Conservation (phyloP, 2,797 vertebrate species). For the Bovichtus diacanthus region DNA sequence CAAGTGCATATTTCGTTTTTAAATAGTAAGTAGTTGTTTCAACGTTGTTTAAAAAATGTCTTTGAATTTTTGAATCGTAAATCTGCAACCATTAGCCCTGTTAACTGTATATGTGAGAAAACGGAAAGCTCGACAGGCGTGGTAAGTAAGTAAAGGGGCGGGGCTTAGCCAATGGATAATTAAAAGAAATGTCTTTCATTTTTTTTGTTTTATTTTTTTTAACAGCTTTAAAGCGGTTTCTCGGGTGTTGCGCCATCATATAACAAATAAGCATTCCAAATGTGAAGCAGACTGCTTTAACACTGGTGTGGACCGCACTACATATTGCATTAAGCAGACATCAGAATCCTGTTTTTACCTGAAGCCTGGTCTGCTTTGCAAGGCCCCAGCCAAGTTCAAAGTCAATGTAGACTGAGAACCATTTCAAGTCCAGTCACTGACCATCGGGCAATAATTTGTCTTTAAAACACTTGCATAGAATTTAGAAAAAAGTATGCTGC, state of each 20-base stretch:
- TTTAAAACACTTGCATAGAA: constrained; percentile 12
- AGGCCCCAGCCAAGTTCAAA: constrained; percentile 18
- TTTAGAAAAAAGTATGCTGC: constrained; percentile 21
- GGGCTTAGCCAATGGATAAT: no score
- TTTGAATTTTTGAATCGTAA: no score
- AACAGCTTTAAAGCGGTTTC: neutral
- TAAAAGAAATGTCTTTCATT: no score
- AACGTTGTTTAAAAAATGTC: no score
- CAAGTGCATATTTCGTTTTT: no score
- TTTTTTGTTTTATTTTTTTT: neutral
- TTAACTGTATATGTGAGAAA: no score
- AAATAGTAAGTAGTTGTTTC: no score
- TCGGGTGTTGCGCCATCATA: neutral
- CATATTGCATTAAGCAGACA: constrained; percentile 33
- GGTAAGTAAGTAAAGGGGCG: no score
- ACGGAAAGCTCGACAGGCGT: no score
- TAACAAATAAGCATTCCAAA: neutral
- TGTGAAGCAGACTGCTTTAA: constrained; percentile 6
- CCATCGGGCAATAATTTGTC: constrained; percentile 12
- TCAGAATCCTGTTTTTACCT: constrained; percentile 15
- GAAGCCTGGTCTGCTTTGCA: neutral
- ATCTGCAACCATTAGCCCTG: no score
- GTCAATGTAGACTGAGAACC: neutral
- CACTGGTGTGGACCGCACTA: neutral
- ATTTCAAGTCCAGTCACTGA: constrained; percentile 13